Base-by-base conservation (phyloP, 2,888 invertebrate species). In the Colletes collaris region DNA sequence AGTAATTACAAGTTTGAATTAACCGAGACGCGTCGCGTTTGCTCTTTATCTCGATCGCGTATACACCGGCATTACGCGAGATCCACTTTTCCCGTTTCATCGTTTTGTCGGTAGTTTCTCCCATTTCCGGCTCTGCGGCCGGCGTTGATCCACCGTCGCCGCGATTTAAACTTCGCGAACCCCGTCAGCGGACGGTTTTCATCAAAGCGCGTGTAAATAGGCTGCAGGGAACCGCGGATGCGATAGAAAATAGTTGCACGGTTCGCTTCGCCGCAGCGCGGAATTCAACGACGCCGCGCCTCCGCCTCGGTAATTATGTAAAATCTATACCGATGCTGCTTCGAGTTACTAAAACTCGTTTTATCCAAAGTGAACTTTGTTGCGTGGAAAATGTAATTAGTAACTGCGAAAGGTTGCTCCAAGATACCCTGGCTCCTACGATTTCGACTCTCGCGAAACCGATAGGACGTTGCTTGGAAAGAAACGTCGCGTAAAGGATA, bases 1-100 rank as follows among this genome's bases (percentile, higher is more conserved):
- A 75, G 49, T 82, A 85, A 85, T 85, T 85, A 79, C 85, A 77
- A 77, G 63, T 74, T 56, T 52, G 63, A 49, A 79, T 81, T 84
- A 85, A 84, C 78, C 77, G 79, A 63, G 75, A 55, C 66, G 69
- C 74, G 78, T 77, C 82, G 79, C 85, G 67, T 76, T 79, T 50
- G 53, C 58, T 64, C 72, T 82, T 84, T 82, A 84, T 84, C 70
- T 46, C 74, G 69, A 78, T 73, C 56, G 19, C 35, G 13, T 62
- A 58, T 71, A 62, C 52, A 72, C 68, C 56, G 60, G 71, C 64
- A 71, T 79, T 75, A 74, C 56, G 53, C 46, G 44, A 16, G 16
- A 27, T n/a, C 58, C 66, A 50, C 59, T 74, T 68, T 50, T 66
- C 59, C 37, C 56, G 44, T 71, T 65, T 35, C 55, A 11, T 37